Evolutionary conservation across 2,888 invertebrate species (phyloP).

Genomic region (Sylvicola cinctus): DNA sequence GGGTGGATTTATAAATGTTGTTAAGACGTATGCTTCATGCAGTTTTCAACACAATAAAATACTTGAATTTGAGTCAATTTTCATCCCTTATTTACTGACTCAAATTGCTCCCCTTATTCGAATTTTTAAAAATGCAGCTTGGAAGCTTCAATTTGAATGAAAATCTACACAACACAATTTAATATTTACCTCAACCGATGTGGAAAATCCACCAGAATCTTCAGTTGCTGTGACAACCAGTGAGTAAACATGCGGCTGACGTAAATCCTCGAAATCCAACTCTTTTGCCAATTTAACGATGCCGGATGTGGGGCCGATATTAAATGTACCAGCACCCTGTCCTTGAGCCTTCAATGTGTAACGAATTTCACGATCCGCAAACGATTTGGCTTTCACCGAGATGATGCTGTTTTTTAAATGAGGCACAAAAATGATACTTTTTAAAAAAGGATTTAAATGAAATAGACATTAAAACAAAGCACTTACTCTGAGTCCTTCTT

Average conservation of each 20-base stretch:
- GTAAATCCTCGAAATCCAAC: constrained; percentile 88
- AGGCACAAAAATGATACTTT: constrained; percentile 2
- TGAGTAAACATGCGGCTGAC: constrained; percentile 86
- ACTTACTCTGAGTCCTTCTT: constrained; percentile 93
- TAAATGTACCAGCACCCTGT: constrained; percentile 86
- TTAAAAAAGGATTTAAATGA: not conserved
- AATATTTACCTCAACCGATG: constrained; percentile 63
- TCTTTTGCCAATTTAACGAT: constrained; percentile 90
- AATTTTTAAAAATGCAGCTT: not conserved
- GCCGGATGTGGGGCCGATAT: constrained; percentile 83
- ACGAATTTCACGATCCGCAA: constrained; percentile 90
- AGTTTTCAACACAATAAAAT: no score
- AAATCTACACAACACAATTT: not conserved
- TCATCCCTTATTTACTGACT: no score
- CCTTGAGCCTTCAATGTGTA: constrained; percentile 88
- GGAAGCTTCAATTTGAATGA: not conserved
- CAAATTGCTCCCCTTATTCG: no score
- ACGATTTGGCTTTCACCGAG: constrained; percentile 92
- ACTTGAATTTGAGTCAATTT: no score
- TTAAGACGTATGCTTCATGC: no score
- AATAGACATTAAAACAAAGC: not conserved
- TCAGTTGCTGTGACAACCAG: constrained; percentile 87
- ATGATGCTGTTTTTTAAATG: constrained; percentile 73
- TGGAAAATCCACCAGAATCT: constrained; percentile 92
- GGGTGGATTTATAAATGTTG: no score